Conservation (phyloP, 2,888 invertebrate species). For the Tyria jacobaeae region DNA sequence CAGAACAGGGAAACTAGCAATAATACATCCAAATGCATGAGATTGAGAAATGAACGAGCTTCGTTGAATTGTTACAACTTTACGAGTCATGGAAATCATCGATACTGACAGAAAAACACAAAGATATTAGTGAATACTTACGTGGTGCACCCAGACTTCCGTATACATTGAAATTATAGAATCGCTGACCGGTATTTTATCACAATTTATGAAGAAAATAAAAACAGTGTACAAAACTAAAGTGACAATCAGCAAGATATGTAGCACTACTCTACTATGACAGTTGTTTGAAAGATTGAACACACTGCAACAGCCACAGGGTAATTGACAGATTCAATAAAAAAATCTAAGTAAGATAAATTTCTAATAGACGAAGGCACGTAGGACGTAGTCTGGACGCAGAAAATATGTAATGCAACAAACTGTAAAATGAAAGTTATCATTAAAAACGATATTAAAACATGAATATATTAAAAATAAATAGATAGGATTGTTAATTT, state of each 20-base stretch:
- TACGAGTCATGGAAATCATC: conserved; percentile 9
- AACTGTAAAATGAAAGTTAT: no score
- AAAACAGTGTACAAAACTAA: not conserved
- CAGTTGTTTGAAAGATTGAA: not conserved
- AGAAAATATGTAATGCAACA: no score
- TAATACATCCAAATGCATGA: not conserved
- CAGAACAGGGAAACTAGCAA: not conserved
- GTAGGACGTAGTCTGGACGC: no score
- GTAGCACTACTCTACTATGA: not conserved
- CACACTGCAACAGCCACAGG: not conserved
- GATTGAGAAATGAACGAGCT: not conserved
- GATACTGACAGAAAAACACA: conserved; percentile 40
- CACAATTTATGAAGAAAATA: not conserved
- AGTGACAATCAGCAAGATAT: not conserved
- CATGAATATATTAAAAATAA: no score
- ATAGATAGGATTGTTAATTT: no score
- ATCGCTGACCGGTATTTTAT: not conserved
- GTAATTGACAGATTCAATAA: no score
- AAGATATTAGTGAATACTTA: conserved; percentile 30
- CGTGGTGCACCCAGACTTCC: conserved; percentile 19
- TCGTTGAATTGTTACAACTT: not conserved
- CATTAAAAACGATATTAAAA: no score
- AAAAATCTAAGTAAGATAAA: no score
- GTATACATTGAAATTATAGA: conserved; percentile 7
- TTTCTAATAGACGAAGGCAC: no score